Evolutionary conservation across 1,140 invertebrate species (phyloP).

Genomic region (Drosophila nasuta): DNA sequence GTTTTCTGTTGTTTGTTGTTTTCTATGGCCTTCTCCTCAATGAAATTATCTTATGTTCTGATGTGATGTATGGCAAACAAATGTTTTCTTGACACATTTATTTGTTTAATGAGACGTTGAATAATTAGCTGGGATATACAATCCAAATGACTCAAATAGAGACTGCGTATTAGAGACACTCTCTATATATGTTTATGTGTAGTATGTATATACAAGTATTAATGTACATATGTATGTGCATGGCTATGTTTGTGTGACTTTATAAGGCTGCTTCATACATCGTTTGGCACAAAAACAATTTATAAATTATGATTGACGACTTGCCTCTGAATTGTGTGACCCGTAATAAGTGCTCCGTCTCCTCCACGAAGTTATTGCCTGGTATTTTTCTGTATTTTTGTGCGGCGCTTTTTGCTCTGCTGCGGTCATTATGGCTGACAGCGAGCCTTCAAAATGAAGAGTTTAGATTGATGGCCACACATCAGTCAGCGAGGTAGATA

Average conservation of each 20-base stretch:
- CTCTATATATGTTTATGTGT: not conserved
- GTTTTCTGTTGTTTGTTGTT: not conserved
- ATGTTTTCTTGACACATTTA: constrained; percentile 80
- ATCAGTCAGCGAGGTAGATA: constrained; percentile 69
- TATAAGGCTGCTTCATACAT: constrained; percentile 15
- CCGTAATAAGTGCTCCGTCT: constrained; percentile 53
- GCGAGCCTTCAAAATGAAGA: constrained; percentile 81
- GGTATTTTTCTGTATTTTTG: constrained; percentile 64
- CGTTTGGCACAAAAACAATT: constrained; percentile 55
- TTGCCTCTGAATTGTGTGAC: constrained; percentile 72
- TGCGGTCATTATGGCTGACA: constrained; percentile 78
- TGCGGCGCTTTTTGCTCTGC: constrained; percentile 63
- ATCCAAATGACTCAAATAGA: constrained; percentile 54
- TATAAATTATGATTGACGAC: constrained; percentile 82
- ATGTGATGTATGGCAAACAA: constrained; percentile 77
- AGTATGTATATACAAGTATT: too few relatives aligned
- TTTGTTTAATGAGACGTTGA: constrained; percentile 82
- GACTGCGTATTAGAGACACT: not conserved
- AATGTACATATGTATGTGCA: constrained; percentile 3
- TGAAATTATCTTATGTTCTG: constrained; percentile 38
- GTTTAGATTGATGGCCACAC: constrained; percentile 82
- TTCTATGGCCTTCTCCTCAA: constrained; percentile 53
- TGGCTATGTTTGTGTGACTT: not conserved
- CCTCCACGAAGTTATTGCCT: constrained; percentile 28
- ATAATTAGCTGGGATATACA: constrained; percentile 75